phyloP scores from a whole-genome alignment of 2,888 invertebrate species.

The Taenaris catops region DNA sequence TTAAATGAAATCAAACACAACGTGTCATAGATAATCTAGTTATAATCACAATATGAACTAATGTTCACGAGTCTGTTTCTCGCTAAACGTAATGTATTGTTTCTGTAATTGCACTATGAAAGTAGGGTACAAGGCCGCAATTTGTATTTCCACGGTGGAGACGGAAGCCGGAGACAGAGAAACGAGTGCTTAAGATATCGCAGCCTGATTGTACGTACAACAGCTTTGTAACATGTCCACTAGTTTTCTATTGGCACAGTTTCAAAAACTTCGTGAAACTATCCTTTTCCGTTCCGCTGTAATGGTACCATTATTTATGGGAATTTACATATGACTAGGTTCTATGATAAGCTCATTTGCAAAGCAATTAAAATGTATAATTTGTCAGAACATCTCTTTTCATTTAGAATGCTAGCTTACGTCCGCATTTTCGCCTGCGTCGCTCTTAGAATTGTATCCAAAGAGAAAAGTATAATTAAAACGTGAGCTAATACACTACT shows the following conservation, averaged over 20 bases:
- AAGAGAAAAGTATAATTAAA: too few species aligned
- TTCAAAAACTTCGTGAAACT: constrained; percentile 3
- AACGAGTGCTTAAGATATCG: constrained; percentile 27
- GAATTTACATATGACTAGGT: too few species aligned
- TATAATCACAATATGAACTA: constrained; percentile 1
- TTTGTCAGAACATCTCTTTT: too few species aligned
- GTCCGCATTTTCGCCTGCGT: too few species aligned
- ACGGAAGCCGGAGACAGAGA: constrained; percentile 32
- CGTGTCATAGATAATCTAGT: constrained; percentile 1
- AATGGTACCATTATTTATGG: too few species aligned
- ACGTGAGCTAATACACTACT: too few species aligned
- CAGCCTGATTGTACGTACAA: constrained; percentile 3
- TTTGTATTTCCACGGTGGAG: constrained; percentile 30
- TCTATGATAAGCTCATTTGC: too few species aligned
- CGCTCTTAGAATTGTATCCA: too few species aligned
- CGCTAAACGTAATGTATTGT: constrained; percentile 30
- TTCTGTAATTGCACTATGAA: constrained; percentile 42
- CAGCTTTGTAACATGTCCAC: too few species aligned
- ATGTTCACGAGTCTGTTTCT: constrained; percentile 23
- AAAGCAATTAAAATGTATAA: too few species aligned
- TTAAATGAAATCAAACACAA: too few species aligned
- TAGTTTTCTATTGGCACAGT: not conserved
- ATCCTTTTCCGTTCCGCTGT: not conserved
- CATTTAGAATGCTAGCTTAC: too few species aligned
- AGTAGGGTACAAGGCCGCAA: constrained; percentile 47